Conservation (phyloP, 2,113 vertebrate genomes). For the Sapajus apella region DNA sequence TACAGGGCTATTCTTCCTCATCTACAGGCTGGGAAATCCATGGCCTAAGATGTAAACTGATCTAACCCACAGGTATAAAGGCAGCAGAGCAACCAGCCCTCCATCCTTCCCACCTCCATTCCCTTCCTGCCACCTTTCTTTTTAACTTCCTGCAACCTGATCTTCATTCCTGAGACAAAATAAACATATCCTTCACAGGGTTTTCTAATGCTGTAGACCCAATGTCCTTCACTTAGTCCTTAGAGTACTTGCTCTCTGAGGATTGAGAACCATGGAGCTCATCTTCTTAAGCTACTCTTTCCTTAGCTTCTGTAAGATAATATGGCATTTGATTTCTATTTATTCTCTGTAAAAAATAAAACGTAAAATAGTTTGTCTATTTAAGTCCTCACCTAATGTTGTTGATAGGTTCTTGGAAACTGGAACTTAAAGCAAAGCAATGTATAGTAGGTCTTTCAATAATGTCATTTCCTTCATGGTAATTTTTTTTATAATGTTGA, state of each 20-base stretch:
- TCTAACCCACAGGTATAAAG: neutral
- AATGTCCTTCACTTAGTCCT: neutral
- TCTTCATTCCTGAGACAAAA: neutral
- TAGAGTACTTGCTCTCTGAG: neutral
- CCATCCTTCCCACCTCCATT: neutral
- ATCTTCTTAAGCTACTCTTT: neutral
- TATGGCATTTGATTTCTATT: neutral
- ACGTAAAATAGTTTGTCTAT: neutral
- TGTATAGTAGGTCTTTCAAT: neutral
- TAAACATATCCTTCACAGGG: neutral
- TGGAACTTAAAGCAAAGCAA: no score
- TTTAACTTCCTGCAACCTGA: neutral
- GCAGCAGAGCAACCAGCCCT: neutral
- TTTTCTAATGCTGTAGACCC: neutral
- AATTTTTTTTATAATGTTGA: neutral
- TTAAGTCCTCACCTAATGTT: neutral
- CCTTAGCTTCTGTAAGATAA: neutral
- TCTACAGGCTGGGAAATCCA: neutral
- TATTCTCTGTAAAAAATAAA: neutral
- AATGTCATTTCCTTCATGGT: neutral
- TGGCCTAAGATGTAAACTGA: neutral
- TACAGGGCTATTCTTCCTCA: neutral
- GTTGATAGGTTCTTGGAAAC: neutral
- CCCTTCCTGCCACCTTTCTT: neutral
- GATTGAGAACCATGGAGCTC: neutral